Evolutionary conservation across 1,140 invertebrate species (phyloP), one percentile per base, ranked within the genome.

Genomic region (Anthonomus grandis): DNA sequence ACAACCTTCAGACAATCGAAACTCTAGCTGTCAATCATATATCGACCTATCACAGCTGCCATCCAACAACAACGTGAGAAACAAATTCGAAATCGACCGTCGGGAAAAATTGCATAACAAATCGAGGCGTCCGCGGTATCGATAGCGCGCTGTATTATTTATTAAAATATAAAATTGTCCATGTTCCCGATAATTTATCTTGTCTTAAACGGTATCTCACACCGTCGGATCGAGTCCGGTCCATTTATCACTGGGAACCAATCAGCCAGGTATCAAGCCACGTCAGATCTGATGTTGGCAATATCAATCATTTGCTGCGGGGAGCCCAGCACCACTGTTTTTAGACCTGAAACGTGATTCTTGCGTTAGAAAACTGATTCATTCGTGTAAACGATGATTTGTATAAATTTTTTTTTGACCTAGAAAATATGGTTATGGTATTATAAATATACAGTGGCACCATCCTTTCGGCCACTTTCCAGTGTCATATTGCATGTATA

Each of bases 201-300:
- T 66, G 64, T 66, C 66, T 57, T 56, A 66, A 66, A 60, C 62
- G 62, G 66, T 66, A 66, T 64, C 60, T 68, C 63, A 62, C 63
- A 62, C 66, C 38, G 52, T 39, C 21, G 39, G 8, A 22, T 57
- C 57, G 52, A 48, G 59, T 62, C 66, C 64, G 64, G 64, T 63
- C 66, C 66, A 68, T 68, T 68, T 68, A 68, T 68, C 66, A 68
- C 60, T 49, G 38, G 50, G 61, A 68, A 64, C 64, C 66, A 68
- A 68, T 68, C 64, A 66, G 59, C 64, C 66, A 68, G 57, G 61
- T 63, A 60, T 64, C 63, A 64, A 63, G 64, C 60, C 52, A 64
- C 57, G 66, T 68, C 64, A 63, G 53, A 63, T 65, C 36, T 48
- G 47, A 57, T 63, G 57, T 63, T 65, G 61, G 57, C 59, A 60